Evolutionary conservation across 2,113 vertebrate species (phyloP).

Genomic region (Athene noctua): DNA sequence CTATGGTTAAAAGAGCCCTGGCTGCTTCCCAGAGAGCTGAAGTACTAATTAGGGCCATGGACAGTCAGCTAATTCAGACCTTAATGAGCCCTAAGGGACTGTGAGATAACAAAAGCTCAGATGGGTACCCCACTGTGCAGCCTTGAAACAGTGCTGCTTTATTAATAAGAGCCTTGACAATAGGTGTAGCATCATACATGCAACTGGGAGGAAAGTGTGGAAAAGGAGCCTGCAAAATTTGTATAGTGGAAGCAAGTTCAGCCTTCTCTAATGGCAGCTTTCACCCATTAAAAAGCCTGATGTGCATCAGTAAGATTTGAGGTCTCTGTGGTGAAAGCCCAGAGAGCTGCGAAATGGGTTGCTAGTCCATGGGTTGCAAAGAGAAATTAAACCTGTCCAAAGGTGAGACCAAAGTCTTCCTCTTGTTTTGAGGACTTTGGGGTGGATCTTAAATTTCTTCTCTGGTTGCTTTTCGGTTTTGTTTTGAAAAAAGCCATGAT

Average conservation of each 20-base stretch:
- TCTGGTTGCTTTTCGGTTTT: not conserved
- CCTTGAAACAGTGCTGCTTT: not conserved
- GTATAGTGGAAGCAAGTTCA: not conserved
- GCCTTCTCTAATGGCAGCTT: not conserved
- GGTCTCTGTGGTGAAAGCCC: not conserved
- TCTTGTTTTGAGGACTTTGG: not conserved
- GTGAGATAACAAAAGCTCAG: not conserved
- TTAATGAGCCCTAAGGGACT: slow-evolving; percentile 24
- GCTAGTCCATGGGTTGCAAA: not conserved
- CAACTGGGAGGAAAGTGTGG: not conserved
- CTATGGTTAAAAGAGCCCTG: not conserved
- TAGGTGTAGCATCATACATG: not conserved
- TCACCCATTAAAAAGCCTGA: not conserved
- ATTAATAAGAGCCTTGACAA: not conserved
- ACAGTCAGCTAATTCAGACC: slow-evolving; percentile 9
- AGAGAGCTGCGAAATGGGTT: not conserved
- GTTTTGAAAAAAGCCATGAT: not conserved
- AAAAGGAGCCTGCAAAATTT: not conserved
- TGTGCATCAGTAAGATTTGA: not conserved
- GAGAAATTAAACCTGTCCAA: not conserved
- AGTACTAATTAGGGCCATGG: slow-evolving; percentile 35
- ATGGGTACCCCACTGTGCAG: not conserved
- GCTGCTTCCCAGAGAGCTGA: slow-evolving; percentile 18
- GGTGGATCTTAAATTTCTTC: not conserved
- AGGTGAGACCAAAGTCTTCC: not conserved